Base-by-base conservation (phyloP, 2,888 invertebrate genomes). In the Drosophila lutescens region DNA sequence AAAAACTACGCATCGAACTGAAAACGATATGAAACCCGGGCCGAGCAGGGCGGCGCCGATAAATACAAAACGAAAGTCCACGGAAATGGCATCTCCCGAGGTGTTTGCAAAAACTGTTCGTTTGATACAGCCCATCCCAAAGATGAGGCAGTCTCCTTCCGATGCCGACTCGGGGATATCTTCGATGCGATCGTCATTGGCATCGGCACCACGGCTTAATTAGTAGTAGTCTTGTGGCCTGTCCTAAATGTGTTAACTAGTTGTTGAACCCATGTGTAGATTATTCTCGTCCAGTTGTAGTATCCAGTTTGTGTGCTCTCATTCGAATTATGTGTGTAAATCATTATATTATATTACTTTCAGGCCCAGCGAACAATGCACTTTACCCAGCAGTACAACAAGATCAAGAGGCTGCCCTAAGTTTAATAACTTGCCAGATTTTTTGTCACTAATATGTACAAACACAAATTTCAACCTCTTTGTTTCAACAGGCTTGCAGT, bases 161-260 rank as follows among this genome's bases (percentile, higher is more conserved):
- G 83, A 83, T 61, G 60, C 58, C 36, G 83, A 83, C 38, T 83
- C 83, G 13, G 83, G 83, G 32, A 86, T 82, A 53, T 80, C 78
- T 32, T 86, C 87, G n/a, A 36, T 86, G 84, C 26, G 67, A 40
- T 60, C 72, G 6, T 86, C 86, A 46, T 32, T 49, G 40, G 15
- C 38, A 51, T 53, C 32, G 10, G 47, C 47, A 38, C 30, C 51
- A 32, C 40, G 26, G 56, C 57, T 32, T 26, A 61, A 60, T 26
- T 23, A 57, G 38, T 66, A 61, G 26, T 54, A 44, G 61, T 47
- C 41, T 53, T 53, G 49, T 79, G n/a, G 12, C n/a, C 12, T 44
- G 34, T 46, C 4, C 41, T 57, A 34, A n/a, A 23, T 41, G 12
- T 67, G 17, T 34, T 23, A 7, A 23, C 30, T 20, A 36, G n/a